Evolutionary conservation across 2,797 vertebrate species (phyloP).

Genomic region (Dipus sagitta): DNA sequence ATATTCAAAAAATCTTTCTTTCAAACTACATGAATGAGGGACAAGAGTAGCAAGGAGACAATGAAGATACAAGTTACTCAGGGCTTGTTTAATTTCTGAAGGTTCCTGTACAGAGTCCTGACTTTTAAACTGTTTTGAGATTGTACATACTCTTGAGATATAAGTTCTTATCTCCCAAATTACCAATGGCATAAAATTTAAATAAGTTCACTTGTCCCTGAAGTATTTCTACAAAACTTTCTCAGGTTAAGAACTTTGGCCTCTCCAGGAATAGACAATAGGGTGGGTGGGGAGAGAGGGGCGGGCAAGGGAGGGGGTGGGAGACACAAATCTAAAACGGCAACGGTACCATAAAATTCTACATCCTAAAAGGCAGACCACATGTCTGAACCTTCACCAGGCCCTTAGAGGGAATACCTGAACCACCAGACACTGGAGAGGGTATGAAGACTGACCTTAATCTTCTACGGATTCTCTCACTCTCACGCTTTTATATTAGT

Average conservation of each 20-base stretch:
- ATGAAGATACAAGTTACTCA: background rate
- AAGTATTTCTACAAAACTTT: background rate
- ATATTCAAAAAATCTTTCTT: background rate
- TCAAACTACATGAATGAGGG: background rate
- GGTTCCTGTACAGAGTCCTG: background rate
- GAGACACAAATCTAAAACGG: no score
- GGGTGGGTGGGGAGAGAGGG: no score
- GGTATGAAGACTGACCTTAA: no score
- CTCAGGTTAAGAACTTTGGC: conserved; percentile 7
- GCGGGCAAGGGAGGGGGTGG: no score
- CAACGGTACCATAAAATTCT: no score
- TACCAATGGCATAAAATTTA: background rate
- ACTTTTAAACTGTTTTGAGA: conserved; percentile 47
- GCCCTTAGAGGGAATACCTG: no score
- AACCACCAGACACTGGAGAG: no score
- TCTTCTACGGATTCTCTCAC: no score
- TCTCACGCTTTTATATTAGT: no score
- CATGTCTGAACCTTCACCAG: no score
- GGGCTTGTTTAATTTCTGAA: conserved; percentile 18
- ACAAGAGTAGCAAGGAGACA: background rate
- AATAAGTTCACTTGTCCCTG: background rate
- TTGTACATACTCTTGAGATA: background rate
- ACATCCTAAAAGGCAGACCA: no score
- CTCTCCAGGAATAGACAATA: no score
- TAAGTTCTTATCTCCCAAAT: background rate